Evolutionary conservation across 2,797 vertebrate species (phyloP).

Genomic region (Arnoldichthys spilopterus): DNA sequence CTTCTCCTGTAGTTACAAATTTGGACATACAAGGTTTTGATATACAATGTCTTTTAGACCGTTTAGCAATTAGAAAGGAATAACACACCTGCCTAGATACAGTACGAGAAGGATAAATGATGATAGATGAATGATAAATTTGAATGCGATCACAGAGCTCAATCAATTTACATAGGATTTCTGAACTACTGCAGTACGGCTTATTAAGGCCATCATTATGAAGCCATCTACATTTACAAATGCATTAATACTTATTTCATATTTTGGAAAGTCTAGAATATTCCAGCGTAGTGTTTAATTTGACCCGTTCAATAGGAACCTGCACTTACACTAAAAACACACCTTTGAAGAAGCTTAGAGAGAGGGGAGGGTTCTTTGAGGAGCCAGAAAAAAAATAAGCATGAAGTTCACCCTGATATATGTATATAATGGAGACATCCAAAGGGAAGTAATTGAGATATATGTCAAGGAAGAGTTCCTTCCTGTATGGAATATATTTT

Average conservation of each 20-base stretch:
- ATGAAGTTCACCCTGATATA: conserved; percentile 43
- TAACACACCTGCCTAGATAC: background rate
- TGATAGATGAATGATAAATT: no score
- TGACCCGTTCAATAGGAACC: conserved; percentile 2
- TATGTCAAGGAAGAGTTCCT: conserved; percentile 55
- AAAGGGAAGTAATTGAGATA: conserved; percentile 55
- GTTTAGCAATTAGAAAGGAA: background rate
- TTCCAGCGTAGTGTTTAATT: background rate
- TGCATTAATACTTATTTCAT: no score
- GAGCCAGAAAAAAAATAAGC: conserved; percentile 51
- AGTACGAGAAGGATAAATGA: background rate
- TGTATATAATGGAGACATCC: conserved; percentile 55
- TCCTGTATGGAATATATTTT: conserved; percentile 57
- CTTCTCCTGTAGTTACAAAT: no score
- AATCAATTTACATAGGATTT: no score
- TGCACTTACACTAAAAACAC: conserved; percentile 47
- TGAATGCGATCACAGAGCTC: no score
- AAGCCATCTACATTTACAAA: no score
- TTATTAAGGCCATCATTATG: no score
- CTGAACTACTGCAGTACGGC: no score
- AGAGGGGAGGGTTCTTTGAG: conserved; percentile 50
- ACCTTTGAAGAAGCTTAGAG: conserved; percentile 34
- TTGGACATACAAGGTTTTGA: background rate
- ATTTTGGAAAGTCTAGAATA: background rate
- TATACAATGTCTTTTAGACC: background rate